Percentiles rank a stretch among this genome's conserved stretches.
phyloP scores from a whole-genome alignment of 2,797 vertebrate species.

The Rhinella marina region DNA sequence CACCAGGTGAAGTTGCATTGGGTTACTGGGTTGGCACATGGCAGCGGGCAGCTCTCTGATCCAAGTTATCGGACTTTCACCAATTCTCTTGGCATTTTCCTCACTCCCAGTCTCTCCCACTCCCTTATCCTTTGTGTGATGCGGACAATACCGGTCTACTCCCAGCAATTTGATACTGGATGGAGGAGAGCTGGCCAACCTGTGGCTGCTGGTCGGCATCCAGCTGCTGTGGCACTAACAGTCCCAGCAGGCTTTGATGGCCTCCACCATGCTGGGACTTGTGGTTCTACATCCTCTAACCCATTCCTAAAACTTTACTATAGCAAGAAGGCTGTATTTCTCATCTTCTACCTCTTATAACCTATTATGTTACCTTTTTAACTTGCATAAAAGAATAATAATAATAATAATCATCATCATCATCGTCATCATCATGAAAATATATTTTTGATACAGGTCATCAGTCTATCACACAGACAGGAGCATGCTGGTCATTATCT shows the following conservation, averaged over 20 bases:
- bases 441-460: neutral
- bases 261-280: neutral
- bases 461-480: neutral
- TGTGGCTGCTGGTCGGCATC: neutral
- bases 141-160: conserved; percentile 35
- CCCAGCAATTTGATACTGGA: neutral
- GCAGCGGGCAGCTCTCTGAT: neutral
- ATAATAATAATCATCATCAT: neutral
- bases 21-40: neutral
- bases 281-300: neutral
- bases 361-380: neutral
- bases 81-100: neutral
- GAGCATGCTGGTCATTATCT: neutral
- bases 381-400: neutral
- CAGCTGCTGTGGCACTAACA: neutral
- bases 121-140: conserved; percentile 49
- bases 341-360: neutral
- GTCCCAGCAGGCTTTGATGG: neutral
- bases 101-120: conserved; percentile 13
- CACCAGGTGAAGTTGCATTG: conserved; percentile 21
- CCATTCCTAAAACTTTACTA: neutral
- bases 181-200: conserved; percentile 1
- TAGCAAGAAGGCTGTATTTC: neutral
- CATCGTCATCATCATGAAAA: neutral
- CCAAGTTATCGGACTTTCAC: neutral